Conservation (phyloP, 2,888 invertebrate genomes). For the Chelonus formosanus region DNA sequence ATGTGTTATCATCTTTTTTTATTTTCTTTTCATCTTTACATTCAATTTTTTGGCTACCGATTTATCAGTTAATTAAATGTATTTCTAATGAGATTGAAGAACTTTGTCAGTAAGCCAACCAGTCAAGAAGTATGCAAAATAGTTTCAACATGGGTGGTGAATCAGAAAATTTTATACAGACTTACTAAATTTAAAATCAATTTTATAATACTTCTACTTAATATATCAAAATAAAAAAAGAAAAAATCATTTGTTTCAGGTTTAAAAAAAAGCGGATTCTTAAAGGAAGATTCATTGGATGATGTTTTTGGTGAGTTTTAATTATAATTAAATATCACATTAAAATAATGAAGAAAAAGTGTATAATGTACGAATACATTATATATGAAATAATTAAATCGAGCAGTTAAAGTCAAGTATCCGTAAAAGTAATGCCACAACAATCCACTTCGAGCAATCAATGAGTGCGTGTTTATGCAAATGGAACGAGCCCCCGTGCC, state of each 20-base stretch:
- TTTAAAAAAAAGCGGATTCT: conserved; percentile 51
- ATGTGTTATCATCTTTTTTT: conserved; percentile 30
- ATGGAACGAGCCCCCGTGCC: conserved; percentile 56
- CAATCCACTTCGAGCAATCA: conserved; percentile 58
- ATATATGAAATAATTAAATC: no score
- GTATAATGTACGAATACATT: neutral
- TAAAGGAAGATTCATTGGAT: neutral
- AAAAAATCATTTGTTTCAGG: conserved; percentile 45
- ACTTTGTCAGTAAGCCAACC: conserved; percentile 59
- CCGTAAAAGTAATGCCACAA: conserved; percentile 52
- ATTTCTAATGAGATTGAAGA: conserved; percentile 62
- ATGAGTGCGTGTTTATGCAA: conserved; percentile 62
- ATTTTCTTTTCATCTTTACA: conserved; percentile 30
- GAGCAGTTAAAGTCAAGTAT: conserved; percentile 45
- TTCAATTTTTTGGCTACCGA: conserved; percentile 18
- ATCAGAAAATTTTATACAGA: conserved; percentile 27
- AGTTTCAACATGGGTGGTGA: conserved; percentile 59
- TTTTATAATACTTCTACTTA: neutral
- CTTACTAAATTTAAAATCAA: neutral
- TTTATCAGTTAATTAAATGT: conserved; percentile 52
- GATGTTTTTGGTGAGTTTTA: no score
- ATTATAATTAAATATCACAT: no score
- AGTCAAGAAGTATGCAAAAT: conserved; percentile 57
- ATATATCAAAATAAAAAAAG: neutral
- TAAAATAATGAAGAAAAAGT: no score